phyloP scores from a whole-genome alignment of 2,797 vertebrate genomes.

The Catamblyrhynchus diadema region DNA sequence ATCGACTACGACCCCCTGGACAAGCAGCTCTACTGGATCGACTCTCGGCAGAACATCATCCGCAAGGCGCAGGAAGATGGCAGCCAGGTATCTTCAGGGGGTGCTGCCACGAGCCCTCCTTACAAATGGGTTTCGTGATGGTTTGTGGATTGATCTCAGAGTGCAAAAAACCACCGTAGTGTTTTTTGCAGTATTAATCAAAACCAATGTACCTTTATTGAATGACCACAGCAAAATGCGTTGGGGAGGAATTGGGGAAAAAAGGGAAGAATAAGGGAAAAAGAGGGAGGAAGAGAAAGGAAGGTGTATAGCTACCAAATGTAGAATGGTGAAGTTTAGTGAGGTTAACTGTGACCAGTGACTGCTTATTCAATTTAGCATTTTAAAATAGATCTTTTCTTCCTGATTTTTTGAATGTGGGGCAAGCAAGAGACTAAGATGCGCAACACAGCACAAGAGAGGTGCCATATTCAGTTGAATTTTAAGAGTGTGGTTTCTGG shows the following conservation, averaged over 20 bases:
- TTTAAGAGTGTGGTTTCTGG: not conserved
- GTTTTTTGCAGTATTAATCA: no score
- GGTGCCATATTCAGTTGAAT: not conserved
- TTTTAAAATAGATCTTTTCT: not conserved
- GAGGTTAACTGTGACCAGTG: not conserved
- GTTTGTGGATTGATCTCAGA: no score
- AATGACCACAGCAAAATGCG: no score
- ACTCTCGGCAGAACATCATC: constrained; percentile 92
- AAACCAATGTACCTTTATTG: no score
- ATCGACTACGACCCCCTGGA: constrained; percentile 95
- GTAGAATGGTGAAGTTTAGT: not conserved
- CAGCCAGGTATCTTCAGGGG: constrained; percentile 81
- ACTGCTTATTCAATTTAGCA: not conserved
- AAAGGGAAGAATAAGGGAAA: no score
- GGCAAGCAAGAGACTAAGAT: not conserved
- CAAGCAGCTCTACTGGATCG: constrained; percentile 96
- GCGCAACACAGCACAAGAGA: not conserved
- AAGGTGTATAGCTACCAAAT: no score
- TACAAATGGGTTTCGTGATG: no score
- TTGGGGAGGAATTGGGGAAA: no score
- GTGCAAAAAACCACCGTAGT: no score
- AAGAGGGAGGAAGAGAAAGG: no score
- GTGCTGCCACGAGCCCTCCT: no score
- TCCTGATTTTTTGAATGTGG: not conserved
- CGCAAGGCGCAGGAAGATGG: constrained; percentile 91